These are phyloP conservation scores for Aporophyla lueneburgensis DNA, from an alignment of 2,888 invertebrate species.

Conservation along the genomic window DNA sequence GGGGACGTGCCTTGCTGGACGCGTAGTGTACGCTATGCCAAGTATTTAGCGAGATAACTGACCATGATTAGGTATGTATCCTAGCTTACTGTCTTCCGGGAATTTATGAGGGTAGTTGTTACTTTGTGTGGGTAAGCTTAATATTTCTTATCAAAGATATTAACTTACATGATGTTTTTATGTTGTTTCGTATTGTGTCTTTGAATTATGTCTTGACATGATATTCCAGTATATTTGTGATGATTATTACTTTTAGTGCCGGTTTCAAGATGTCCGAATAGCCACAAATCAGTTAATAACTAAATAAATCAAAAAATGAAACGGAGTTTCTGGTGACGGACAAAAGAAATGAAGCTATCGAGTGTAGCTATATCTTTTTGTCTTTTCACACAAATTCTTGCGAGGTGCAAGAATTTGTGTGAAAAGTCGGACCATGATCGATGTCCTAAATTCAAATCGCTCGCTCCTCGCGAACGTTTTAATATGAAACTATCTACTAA, in stretches of 20 bases:
- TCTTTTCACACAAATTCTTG: too few species aligned
- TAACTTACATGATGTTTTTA: neutral
- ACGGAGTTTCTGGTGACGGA: too few species aligned
- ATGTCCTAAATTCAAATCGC: too few species aligned
- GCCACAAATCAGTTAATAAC: neutral
- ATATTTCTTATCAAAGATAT: too few species aligned
- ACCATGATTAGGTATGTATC: constrained; percentile 21
- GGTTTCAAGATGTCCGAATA: neutral
- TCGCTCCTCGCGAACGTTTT: too few species aligned
- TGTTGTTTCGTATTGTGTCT: neutral
- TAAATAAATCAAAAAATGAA: too few species aligned
- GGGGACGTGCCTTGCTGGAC: constrained; percentile 43
- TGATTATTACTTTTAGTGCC: neutral
- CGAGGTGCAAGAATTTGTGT: too few species aligned
- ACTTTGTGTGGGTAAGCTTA: neutral
- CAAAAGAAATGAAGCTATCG: too few species aligned
- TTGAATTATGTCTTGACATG: neutral
- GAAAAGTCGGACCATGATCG: too few species aligned
- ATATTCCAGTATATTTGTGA: neutral
- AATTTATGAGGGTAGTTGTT: neutral
- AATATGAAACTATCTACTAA: too few species aligned
- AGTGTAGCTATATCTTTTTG: too few species aligned
- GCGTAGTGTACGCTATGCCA: constrained; percentile 29
- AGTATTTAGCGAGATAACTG: constrained; percentile 34
- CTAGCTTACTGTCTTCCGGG: neutral